Conservation (phyloP, 2,113 vertebrate genomes). For the Podilymbus podiceps region DNA sequence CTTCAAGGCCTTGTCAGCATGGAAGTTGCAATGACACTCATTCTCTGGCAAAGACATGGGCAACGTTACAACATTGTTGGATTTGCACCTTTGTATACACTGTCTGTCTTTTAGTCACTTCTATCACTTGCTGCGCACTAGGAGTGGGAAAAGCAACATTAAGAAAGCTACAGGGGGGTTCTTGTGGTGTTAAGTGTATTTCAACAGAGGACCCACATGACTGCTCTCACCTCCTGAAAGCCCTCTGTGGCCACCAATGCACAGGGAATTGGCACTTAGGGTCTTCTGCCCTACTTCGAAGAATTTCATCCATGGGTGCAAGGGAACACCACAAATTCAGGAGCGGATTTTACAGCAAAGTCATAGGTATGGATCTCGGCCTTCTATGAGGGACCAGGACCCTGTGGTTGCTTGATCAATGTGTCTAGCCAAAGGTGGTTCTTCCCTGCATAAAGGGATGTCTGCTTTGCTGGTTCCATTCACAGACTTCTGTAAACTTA, state of each 20-base stretch:
- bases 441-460: not conserved
- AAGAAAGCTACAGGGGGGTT: not conserved
- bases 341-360: not conserved
- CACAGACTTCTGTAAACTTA: not conserved
- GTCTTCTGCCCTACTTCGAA: not conserved
- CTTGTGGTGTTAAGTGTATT: not conserved
- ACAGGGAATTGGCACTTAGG: not conserved
- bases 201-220: not conserved
- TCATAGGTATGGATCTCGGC: not conserved
- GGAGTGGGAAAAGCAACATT: not conserved
- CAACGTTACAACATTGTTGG: not conserved
- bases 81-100: not conserved
- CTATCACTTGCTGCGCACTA: not conserved
- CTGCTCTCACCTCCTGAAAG: not conserved
- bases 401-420: not conserved
- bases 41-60: not conserved
- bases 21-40: not conserved
- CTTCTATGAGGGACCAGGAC: not conserved
- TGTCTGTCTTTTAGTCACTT: not conserved
- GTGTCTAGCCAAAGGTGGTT: not conserved
- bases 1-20: not conserved
- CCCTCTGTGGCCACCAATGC: not conserved
- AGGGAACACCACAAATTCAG: not conserved
- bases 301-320: not conserved
- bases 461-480: not conserved